Conservation (phyloP, 2,797 vertebrate species). For the Thamnophis elegans region DNA sequence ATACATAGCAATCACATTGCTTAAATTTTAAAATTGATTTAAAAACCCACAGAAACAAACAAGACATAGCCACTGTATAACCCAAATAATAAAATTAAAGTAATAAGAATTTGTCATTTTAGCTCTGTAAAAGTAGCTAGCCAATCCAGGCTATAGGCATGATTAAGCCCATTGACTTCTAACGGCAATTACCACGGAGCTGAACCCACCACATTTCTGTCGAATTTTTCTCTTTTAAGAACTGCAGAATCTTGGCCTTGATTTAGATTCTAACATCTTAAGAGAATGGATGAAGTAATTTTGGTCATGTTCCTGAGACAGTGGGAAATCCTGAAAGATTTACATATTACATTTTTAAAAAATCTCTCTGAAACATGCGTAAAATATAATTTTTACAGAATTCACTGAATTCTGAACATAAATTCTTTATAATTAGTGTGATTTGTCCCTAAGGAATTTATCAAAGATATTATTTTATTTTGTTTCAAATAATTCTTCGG, state of each 20-base stretch:
- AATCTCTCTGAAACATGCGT: neutral
- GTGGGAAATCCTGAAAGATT: neutral
- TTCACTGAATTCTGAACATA: neutral
- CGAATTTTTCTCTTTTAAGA: neutral
- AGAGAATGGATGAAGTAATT: neutral
- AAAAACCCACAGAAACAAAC: neutral
- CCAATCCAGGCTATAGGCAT: neutral
- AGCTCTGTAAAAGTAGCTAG: neutral
- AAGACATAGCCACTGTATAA: neutral
- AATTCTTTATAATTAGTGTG: neutral
- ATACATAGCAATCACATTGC: neutral
- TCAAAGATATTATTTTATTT: neutral
- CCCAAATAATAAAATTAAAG: neutral
- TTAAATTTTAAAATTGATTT: neutral
- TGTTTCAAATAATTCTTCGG: neutral
- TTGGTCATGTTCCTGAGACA: neutral
- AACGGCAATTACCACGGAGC: neutral
- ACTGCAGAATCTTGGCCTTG: neutral
- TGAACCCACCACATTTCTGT: neutral
- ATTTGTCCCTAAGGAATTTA: neutral
- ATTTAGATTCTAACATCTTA: neutral
- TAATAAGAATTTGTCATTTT: neutral
- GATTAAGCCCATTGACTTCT: neutral
- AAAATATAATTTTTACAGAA: neutral
- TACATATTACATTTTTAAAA: neutral